Percentiles rank a stretch among this genome's conserved stretches.
Evolutionary conservation across 2,797 vertebrate species (phyloP).

Genomic region (Microctenopoma steveboyesi): DNA sequence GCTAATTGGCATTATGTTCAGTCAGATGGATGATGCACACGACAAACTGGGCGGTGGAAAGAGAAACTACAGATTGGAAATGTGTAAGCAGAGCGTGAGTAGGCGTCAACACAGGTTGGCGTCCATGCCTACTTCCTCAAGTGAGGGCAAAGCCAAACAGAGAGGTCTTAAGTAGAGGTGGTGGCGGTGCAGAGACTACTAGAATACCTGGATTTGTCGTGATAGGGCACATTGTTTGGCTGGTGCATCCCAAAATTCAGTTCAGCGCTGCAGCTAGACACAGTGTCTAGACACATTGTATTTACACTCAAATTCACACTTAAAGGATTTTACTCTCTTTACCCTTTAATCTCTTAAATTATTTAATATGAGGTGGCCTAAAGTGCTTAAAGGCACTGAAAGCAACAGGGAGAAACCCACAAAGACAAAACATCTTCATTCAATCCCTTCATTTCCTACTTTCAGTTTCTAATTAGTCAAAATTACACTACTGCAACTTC

Average conservation of each 20-base stretch:
- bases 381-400: too few species aligned
- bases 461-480: too few species aligned
- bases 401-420: not conserved
- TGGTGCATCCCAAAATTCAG: not conserved
- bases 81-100: conserved; percentile 48
- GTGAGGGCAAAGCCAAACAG: conserved; percentile 7
- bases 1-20: conserved; percentile 47
- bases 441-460: too few species aligned
- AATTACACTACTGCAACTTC: too few species aligned
- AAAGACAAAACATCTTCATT: not conserved
- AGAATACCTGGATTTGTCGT: conserved; percentile 25
- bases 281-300: not conserved
- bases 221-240: not conserved
- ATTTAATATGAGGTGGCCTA: not conserved
- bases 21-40: conserved; percentile 64
- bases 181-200: not conserved
- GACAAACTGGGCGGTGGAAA: conserved; percentile 23
- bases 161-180: not conserved
- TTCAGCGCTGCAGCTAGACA: not conserved
- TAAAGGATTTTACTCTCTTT: not conserved
- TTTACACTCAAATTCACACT: not conserved
- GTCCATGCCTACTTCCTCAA: conserved; percentile 56
- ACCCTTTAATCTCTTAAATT: too few species aligned
- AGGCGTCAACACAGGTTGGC: conserved; percentile 54
- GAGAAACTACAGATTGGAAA: conserved; percentile 39